A percentile compares a stretch with the other conserved stretches of the same genome.
phyloP scores from a whole-genome alignment of 1,140 invertebrate genomes.

The Formica selysi region DNA sequence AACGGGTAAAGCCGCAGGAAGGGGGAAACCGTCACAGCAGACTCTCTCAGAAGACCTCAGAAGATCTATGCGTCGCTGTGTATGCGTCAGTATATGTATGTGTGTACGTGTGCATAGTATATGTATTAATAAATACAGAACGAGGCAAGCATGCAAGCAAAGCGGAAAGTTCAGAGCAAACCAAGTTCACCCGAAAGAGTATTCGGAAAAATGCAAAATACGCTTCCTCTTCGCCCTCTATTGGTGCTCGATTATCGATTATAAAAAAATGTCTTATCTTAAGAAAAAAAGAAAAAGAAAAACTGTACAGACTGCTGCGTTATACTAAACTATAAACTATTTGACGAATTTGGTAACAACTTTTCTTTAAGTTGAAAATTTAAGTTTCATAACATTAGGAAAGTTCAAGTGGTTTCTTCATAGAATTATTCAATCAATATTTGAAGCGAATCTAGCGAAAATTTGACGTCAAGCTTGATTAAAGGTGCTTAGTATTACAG shows the following conservation, averaged over 20 bases:
- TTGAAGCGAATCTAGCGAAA: neutral
- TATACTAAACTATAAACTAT: slow-evolving; percentile 3
- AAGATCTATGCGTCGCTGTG: neutral
- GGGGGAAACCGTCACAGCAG: neutral
- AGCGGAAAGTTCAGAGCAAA: slow-evolving; percentile 34
- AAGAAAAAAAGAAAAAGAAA: neutral
- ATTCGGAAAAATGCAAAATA: neutral
- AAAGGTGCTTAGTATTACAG: neutral
- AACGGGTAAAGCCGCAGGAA: neutral
- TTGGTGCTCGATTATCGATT: neutral
- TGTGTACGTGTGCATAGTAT: neutral
- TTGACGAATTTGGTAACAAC: slow-evolving; percentile 9
- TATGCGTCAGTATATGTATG: neutral
- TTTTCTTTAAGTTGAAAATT: neutral
- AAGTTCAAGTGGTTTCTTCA: neutral
- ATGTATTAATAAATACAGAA: neutral
- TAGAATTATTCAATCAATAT: slow-evolving; percentile 2
- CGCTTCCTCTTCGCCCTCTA: neutral
- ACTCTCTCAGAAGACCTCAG: neutral
- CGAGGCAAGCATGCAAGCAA: neutral
- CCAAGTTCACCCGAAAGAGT: slow-evolving; percentile 15
- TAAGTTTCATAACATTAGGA: neutral
- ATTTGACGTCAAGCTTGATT: slow-evolving; percentile 4
- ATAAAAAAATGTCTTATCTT: neutral
- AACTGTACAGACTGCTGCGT: neutral